These are phyloP conservation scores for Lepilemur septentrionalis DNA, from an alignment of 2,797 vertebrate species.

Conservation along the genomic window DNA sequence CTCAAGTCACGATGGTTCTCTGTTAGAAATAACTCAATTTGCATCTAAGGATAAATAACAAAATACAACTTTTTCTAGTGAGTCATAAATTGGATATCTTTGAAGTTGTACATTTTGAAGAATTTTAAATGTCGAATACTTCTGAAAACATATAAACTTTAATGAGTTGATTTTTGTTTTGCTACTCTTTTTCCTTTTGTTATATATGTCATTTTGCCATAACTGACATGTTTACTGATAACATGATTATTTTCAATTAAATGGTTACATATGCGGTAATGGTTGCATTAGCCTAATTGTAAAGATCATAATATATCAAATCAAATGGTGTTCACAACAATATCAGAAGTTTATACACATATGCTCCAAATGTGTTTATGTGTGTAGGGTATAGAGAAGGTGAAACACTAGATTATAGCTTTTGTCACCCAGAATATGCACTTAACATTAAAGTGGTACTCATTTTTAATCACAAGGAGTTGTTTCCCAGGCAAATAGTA, in stretches of 20 bases:
- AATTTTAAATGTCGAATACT: background rate
- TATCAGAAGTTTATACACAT: background rate
- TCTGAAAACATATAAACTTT: constrained; percentile 11
- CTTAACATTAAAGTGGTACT: background rate
- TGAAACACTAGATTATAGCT: background rate
- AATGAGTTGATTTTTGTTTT: constrained; percentile 3
- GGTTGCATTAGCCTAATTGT: background rate
- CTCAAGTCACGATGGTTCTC: constrained; percentile 1
- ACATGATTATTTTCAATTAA: background rate
- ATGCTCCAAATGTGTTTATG: background rate
- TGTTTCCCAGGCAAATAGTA: background rate
- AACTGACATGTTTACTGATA: background rate
- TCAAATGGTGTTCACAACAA: background rate
- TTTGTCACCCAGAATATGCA: background rate
- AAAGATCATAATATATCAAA: background rate
- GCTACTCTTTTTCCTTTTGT: background rate
- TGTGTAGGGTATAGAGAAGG: background rate
- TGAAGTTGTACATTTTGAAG: constrained; percentile 11
- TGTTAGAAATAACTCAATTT: constrained; percentile 63
- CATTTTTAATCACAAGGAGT: constrained; percentile 22
- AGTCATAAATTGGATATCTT: background rate
- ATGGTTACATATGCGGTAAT: background rate
- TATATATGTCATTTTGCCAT: background rate
- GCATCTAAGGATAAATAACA: constrained; percentile 45
- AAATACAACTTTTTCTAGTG: constrained; percentile 26